Percentiles rank a stretch among this genome's conserved stretches.
Evolutionary conservation across 1,140 invertebrate genomes (phyloP).

Genomic region (Diuraphis noxia): DNA sequence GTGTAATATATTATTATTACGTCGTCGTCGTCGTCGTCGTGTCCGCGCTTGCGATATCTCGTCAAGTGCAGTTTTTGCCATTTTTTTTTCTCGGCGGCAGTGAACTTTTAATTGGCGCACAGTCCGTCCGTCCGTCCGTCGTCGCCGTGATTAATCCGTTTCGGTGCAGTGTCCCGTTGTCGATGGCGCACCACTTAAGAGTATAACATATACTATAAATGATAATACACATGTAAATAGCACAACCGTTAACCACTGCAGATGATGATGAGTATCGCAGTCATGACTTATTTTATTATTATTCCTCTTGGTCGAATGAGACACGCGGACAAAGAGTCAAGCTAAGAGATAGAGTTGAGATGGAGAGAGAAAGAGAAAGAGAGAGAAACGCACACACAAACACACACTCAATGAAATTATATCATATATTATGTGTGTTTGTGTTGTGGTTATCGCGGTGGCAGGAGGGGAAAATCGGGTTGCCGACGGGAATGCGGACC

Average conservation of each 20-base stretch:
- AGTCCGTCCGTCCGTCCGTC: conserved; percentile 86
- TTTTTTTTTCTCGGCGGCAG: background rate
- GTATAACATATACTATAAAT: background rate
- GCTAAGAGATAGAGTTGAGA: background rate
- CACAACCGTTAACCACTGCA: conserved; percentile 4
- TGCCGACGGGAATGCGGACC: conserved; percentile 7
- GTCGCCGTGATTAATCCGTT: conserved; percentile 58
- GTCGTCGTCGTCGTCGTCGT: background rate
- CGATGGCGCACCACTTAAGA: background rate
- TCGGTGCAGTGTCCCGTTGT: background rate
- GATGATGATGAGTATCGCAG: conserved; percentile 35
- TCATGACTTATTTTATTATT: conserved; percentile 13
- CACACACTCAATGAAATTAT: too few species aligned
- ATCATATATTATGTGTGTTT: background rate
- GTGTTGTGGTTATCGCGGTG: background rate
- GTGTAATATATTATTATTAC: background rate
- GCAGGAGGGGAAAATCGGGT: background rate
- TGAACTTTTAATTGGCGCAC: conserved; percentile 59
- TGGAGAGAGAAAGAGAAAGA: background rate
- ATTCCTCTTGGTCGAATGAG: background rate
- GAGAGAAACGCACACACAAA: too few species aligned
- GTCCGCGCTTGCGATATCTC: background rate
- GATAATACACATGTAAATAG: background rate
- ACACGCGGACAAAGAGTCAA: background rate
- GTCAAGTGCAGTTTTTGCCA: background rate